Base-by-base conservation (phyloP, 2,888 invertebrate species). In the Nasonovia ribisnigri region DNA sequence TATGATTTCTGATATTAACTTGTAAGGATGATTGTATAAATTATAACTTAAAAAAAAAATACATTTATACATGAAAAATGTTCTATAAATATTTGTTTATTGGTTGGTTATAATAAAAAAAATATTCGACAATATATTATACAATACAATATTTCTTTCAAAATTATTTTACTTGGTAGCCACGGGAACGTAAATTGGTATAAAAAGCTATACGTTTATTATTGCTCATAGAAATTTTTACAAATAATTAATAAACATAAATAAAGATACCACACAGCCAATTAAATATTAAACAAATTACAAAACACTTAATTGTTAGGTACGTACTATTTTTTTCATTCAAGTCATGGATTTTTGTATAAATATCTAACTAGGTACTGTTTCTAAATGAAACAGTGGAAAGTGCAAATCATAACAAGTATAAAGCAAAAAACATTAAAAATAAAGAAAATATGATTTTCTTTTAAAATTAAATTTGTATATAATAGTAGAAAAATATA, bases 61-160 rank as follows among this genome's bases (percentile, higher is more conserved):
- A 92, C 51, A 88, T 42, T 84, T 90, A 42, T 60, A 87, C 16
- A n/a, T 54, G n/a, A 84, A 57, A 93, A 93, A 93, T 93, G 67
- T 93, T 93, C 90, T 93, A 93, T 93, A 93, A 93, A 93, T 93
- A 86, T 93, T 93, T 92, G 88, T 93, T 93, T 93, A 90, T 93
- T 90, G 93, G 86, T 90, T 90, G 90, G 51, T 90, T 90, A 90
- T 93, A 90, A 86, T 67, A 90, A 90, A 90, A 90, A 90, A 93
- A 48, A 93, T 93, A 93, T 86, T 93, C 26, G 89, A 93, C 93
- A 93, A 88, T 92, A 92, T 92, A 92, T 93, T 87, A 87, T 90
- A 93, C 93, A 93, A 90, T 90, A 86, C 90, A 93, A 90, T 77
- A 77, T 90, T 93, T 89, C 16, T 92, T 54, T 84, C 43, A 67